Evolutionary conservation across 2,113 vertebrate genomes (phyloP).

Genomic region (Albula glossodonta): DNA sequence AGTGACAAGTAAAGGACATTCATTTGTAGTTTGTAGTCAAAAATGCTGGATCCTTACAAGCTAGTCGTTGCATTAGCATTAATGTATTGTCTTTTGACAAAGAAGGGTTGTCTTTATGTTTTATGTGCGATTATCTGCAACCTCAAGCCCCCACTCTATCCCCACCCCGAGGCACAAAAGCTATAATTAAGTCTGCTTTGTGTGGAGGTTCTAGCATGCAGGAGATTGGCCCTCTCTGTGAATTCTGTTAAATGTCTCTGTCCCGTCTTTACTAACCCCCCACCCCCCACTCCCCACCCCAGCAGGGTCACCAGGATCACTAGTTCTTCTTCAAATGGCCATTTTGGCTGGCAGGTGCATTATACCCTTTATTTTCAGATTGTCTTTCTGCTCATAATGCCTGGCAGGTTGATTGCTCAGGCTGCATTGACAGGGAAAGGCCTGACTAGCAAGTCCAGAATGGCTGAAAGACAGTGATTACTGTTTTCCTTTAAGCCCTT

Average conservation of each 20-base stretch:
- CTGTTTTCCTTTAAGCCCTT: slow-evolving; percentile 99
- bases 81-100: slow-evolving; percentile 76
- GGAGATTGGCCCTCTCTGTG: slow-evolving; percentile 93
- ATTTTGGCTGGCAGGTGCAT: slow-evolving; percentile 99
- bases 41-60: slow-evolving; percentile 58
- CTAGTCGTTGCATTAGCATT: slow-evolving; percentile 75
- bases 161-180: slow-evolving; percentile 87
- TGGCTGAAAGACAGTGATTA: slow-evolving; percentile 99
- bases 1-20: slow-evolving; percentile 66
- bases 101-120: slow-evolving; percentile 51
- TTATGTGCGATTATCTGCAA: slow-evolving; percentile 78
- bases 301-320: slow-evolving; percentile 99
- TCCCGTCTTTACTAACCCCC: slow-evolving; percentile 60
- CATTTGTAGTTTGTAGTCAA: slow-evolving; percentile 57
- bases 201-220: slow-evolving; percentile 96
- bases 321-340: slow-evolving; percentile 99
- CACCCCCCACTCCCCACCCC: slow-evolving; percentile 68
- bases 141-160: slow-evolving; percentile 42
- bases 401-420: slow-evolving; percentile 99
- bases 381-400: slow-evolving; percentile 99
- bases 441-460: slow-evolving; percentile 92
- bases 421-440: slow-evolving; percentile 95
- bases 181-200: slow-evolving; percentile 98
- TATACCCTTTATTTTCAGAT: slow-evolving; percentile 99
- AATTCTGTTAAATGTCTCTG: slow-evolving; percentile 96